These are phyloP conservation scores for Imbricaverruca yamaguchii DNA, from an alignment of 2,888 invertebrate species.

Conservation along the genomic window DNA sequence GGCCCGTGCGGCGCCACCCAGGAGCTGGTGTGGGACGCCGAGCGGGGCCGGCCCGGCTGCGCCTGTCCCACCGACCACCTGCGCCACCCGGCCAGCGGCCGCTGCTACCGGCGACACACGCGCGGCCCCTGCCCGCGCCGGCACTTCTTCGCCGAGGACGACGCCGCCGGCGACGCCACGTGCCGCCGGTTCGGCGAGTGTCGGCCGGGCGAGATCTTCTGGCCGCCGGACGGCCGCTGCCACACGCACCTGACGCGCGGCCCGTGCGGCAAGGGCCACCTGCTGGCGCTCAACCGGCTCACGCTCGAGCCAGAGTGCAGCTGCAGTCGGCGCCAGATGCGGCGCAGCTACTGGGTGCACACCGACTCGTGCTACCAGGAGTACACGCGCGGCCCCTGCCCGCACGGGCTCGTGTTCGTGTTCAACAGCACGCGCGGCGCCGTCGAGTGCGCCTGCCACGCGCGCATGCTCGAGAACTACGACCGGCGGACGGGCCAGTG, in stretches of 20 bases:
- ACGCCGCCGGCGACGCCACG: constrained; percentile 23
- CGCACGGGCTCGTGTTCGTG: constrained; percentile 65
- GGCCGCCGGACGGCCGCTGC: constrained; percentile 69
- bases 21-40: constrained; percentile 42
- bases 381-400: constrained; percentile 71
- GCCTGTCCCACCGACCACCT: constrained; percentile 24
- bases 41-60: constrained; percentile 43
- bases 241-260: constrained; percentile 63
- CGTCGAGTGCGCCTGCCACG: constrained; percentile 59
- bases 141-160: constrained; percentile 48
- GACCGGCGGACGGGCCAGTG: constrained; percentile 50
- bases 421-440: constrained; percentile 51
- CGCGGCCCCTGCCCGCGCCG: constrained; percentile 59
- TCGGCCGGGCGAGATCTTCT: constrained; percentile 48
- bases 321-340: constrained; percentile 32
- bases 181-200: constrained; percentile 32
- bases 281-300: constrained; percentile 50
- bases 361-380: constrained; percentile 69
- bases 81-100: constrained; percentile 41
- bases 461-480: constrained; percentile 60
- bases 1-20: constrained; percentile 55
- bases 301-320: constrained; percentile 41
- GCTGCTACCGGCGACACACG: constrained; percentile 48
- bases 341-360: constrained; percentile 50
- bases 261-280: constrained; percentile 65